Percentiles rank a stretch among this genome's conserved stretches.
These are phyloP conservation scores for Chrysolina americana DNA, from an alignment of 2,888 invertebrate species.

Conservation along the genomic window DNA sequence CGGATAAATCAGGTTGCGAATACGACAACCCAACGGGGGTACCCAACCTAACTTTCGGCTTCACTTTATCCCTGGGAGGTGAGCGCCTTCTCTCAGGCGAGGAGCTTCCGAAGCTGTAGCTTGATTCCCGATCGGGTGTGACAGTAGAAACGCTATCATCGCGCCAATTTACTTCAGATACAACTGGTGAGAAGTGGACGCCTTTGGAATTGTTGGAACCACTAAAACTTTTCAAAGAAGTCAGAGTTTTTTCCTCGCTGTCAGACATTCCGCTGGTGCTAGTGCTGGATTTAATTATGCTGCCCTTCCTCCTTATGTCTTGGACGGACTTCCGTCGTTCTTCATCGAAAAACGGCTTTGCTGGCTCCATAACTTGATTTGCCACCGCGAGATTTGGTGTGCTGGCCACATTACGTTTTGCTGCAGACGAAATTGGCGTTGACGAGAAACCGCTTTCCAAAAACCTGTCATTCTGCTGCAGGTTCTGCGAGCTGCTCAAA, in stretches of 20 bases:
- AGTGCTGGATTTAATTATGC: constrained; percentile 65
- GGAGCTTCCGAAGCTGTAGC: constrained; percentile 63
- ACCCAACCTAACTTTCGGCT: constrained; percentile 52
- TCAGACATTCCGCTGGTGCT: constrained; percentile 67
- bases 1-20: constrained; percentile 65
- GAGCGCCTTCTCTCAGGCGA: constrained; percentile 61
- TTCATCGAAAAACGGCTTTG: constrained; percentile 50
- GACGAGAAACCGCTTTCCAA: constrained; percentile 50
- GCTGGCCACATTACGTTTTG: constrained; percentile 47
- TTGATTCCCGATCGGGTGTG: constrained; percentile 63
- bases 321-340: constrained; percentile 72
- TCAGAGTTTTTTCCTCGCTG: constrained; percentile 62
- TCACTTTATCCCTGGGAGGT: constrained; percentile 50
- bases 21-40: constrained; percentile 52
- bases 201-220: constrained; percentile 67
- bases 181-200: constrained; percentile 85
- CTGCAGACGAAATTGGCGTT: constrained; percentile 40
- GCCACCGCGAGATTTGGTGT: constrained; percentile 57
- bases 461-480: constrained; percentile 41
- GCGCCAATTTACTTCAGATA: constrained; percentile 85
- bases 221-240: constrained; percentile 61
- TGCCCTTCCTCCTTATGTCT: constrained; percentile 74
- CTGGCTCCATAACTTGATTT: constrained; percentile 54
- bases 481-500: constrained; percentile 51
- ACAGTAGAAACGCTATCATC: constrained; percentile 71